Base-by-base conservation (phyloP, 2,888 invertebrate species). In the Dasypolia templi region DNA sequence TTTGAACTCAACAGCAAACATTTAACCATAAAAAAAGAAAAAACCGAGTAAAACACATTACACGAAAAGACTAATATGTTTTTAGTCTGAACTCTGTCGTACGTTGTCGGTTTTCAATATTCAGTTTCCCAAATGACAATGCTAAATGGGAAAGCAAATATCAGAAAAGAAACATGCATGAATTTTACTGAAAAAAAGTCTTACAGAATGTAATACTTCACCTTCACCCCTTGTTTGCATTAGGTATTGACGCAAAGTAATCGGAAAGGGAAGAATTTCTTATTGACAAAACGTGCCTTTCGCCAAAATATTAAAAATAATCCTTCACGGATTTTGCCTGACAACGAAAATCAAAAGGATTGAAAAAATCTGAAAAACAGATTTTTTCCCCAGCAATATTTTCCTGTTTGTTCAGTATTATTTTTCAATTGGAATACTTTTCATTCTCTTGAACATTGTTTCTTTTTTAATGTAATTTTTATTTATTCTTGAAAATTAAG, bases 241-340 rank as follows among this genome's bases (percentile, higher is more conserved):
- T 91, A 89, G 89, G 90, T 92, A 93, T 93, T 93, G 93, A 91
- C 91, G 89, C 90, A 93, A 94, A 94, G 93, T 92, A 93, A 94
- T 94, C 92, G 89, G 86, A 84, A 88, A 90, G 90, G 91, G 91
- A 89, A 89, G 85, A 85, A 88, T 87, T 87, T 89, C 89, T 92
- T 95, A 95, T 95, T 95, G 94, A 95, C 95, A 92, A 93, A 93
- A 94, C 95, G 94, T 94, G 94, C 92, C 90, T 91, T 91, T 80
- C 85, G 87, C 78, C 83, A 84, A 92, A 94, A 93, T 92, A 92
- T 93, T 91, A 91, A 91, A 93, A 92, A 89, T 93, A 94, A 93
- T 93, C 92, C 89, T 75, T 82, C 68, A 83, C 78, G 86, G 78
- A 86, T 81, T 89, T 87, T 76, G 67, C 75, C 84, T 86, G 81